A percentile compares a stretch with the other conserved stretches of the same genome.
Conservation (phyloP, 2,113 vertebrate genomes). For the Pipra filicauda region DNA sequence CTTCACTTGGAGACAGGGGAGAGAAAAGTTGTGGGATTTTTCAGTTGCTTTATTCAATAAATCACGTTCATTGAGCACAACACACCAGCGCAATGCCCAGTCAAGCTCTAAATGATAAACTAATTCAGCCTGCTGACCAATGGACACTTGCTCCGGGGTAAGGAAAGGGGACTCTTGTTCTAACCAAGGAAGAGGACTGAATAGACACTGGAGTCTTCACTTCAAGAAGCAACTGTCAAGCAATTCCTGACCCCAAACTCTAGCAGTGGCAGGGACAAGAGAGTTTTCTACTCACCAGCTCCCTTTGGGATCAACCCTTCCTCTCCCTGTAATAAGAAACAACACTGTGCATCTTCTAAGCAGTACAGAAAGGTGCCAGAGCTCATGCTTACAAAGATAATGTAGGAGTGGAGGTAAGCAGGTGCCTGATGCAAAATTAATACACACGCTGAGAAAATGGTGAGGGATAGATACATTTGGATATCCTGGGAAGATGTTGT, state of each 20-base stretch:
- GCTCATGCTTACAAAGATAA: neutral
- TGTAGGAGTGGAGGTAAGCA: neutral
- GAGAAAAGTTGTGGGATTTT: neutral
- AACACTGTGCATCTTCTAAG: neutral
- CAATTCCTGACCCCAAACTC: neutral
- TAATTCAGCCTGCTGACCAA: neutral
- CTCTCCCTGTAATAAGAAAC: neutral
- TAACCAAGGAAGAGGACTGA: neutral
- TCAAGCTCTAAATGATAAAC: neutral
- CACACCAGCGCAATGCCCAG: neutral
- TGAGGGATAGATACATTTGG: neutral
- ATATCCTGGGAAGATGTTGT: neutral
- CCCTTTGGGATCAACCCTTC: neutral
- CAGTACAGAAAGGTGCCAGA: neutral
- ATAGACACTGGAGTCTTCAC: neutral
- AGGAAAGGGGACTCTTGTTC: neutral
- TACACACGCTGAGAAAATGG: neutral
- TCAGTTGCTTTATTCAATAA: neutral
- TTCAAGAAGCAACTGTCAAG: neutral
- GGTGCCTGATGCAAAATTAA: neutral
- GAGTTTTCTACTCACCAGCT: neutral
- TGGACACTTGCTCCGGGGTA: neutral
- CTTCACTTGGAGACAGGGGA: neutral
- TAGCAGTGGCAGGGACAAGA: neutral
- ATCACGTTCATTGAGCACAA: neutral